Evolutionary conservation across 2,113 vertebrate genomes (phyloP).

Genomic region (Aldabrachelys gigantea): DNA sequence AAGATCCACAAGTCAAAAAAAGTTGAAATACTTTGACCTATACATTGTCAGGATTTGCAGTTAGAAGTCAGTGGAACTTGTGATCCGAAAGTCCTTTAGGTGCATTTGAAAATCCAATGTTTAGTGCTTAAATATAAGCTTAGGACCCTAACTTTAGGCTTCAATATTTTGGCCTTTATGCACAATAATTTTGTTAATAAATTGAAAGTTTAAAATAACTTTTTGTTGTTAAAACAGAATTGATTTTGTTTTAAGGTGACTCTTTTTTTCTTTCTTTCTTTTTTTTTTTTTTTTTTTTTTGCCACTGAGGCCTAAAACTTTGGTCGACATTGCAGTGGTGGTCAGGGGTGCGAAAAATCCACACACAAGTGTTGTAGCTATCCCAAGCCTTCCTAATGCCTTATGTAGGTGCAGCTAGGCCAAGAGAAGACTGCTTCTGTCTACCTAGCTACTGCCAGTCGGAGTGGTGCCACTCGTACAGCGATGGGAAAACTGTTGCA

Average conservation of each 20-base stretch:
- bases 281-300: background rate
- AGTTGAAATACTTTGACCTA: background rate
- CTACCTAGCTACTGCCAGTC: too few relatives aligned
- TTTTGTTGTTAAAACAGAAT: background rate
- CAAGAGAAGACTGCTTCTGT: too few relatives aligned
- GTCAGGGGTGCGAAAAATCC: background rate
- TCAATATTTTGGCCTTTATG: background rate
- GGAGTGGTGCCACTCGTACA: too few relatives aligned
- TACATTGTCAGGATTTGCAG: background rate
- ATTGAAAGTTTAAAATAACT: background rate
- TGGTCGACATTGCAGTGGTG: background rate
- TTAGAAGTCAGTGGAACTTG: background rate
- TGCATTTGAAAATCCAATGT: background rate
- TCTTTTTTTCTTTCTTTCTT: background rate
- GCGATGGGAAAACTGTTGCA: too few relatives aligned
- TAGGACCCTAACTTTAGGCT: background rate
- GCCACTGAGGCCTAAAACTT: background rate
- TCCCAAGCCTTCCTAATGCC: background rate
- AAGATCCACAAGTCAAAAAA: background rate
- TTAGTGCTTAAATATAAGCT: background rate
- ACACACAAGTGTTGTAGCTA: background rate
- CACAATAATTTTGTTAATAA: fast-evolving
- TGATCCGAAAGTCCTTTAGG: background rate
- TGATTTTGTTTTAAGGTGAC: background rate
- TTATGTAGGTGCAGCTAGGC: background rate